These are phyloP conservation scores for Liodrosophila aerea DNA, from an alignment of 2,888 invertebrate genomes.

Conservation along the genomic window DNA sequence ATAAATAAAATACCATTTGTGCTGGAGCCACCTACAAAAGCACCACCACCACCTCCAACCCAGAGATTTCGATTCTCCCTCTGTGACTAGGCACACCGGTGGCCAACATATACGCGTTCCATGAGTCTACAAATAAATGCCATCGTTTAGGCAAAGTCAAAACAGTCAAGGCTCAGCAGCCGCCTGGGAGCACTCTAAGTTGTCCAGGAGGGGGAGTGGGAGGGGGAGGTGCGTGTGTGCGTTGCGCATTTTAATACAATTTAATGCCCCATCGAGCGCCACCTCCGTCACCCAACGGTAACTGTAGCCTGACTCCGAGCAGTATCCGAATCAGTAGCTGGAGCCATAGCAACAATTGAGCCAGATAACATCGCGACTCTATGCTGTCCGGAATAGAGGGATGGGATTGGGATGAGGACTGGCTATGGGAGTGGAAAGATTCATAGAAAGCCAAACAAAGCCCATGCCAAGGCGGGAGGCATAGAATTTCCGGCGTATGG, in stretches of 20 bases:
- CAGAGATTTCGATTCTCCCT: background rate
- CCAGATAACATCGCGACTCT: slow-evolving; percentile 55
- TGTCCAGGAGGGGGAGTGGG: slow-evolving; percentile 7
- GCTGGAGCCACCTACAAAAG: slow-evolving; percentile 47
- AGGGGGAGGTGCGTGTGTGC: slow-evolving; percentile 48
- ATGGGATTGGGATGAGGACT: slow-evolving; percentile 10
- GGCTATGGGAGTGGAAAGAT: slow-evolving; percentile 10
- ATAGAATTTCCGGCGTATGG: slow-evolving; percentile 59
- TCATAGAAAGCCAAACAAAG: slow-evolving; percentile 30
- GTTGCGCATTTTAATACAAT: slow-evolving; percentile 76
- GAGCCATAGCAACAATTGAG: slow-evolving; percentile 60
- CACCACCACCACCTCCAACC: background rate
- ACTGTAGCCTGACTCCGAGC: slow-evolving; percentile 4
- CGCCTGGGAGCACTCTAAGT: slow-evolving; percentile 63
- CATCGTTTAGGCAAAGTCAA: slow-evolving; percentile 57
- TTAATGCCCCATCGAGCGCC: slow-evolving; percentile 75
- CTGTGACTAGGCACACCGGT: slow-evolving; percentile 28
- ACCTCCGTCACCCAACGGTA: slow-evolving; percentile 42
- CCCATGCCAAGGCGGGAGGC: slow-evolving; percentile 24
- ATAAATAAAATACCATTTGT: slow-evolving; percentile 72
- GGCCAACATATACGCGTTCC: slow-evolving; percentile 27
- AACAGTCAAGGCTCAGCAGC: slow-evolving; percentile 39
- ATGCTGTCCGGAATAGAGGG: slow-evolving; percentile 24
- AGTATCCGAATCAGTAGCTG: slow-evolving; percentile 8
- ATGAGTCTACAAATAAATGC: slow-evolving; percentile 68